phyloP scores from a whole-genome alignment of 2,888 invertebrate species.

The Cremastobaeus sp. region DNA sequence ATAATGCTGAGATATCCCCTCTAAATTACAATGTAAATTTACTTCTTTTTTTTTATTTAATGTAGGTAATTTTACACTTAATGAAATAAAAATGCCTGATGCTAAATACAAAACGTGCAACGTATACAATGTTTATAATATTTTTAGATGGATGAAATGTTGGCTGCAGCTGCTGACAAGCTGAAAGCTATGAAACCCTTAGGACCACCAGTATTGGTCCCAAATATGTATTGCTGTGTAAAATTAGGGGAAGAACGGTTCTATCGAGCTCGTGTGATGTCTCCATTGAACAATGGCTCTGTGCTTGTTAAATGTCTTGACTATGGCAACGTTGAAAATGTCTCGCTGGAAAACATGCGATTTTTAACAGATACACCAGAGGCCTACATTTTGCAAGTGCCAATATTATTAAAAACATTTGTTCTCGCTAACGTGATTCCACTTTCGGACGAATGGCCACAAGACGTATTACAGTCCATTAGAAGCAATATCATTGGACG shows the following conservation, averaged over 20 bases:
- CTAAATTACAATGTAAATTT: too few species aligned
- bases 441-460: not conserved
- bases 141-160: conserved; percentile 37
- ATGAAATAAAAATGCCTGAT: too few species aligned
- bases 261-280: conserved; percentile 25
- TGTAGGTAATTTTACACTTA: too few species aligned
- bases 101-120: too few species aligned
- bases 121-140: too few species aligned
- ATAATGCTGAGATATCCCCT: too few species aligned
- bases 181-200: conserved; percentile 19
- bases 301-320: conserved; percentile 30
- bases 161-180: conserved; percentile 3
- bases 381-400: conserved; percentile 20
- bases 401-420: conserved; percentile 24
- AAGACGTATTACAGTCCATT: too few species aligned
- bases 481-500: conserved; percentile 10
- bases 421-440: conserved; percentile 10
- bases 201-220: not conserved
- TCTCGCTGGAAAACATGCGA: conserved; percentile 20
- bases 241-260: conserved; percentile 35
- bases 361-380: conserved; percentile 17
- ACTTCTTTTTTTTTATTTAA: too few species aligned
- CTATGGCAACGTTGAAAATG: conserved; percentile 40
- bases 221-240: conserved; percentile 34
- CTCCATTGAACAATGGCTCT: not conserved